Evolutionary conservation across 2,113 vertebrate species (phyloP).

Genomic region (Chlorodrepanis virens): DNA sequence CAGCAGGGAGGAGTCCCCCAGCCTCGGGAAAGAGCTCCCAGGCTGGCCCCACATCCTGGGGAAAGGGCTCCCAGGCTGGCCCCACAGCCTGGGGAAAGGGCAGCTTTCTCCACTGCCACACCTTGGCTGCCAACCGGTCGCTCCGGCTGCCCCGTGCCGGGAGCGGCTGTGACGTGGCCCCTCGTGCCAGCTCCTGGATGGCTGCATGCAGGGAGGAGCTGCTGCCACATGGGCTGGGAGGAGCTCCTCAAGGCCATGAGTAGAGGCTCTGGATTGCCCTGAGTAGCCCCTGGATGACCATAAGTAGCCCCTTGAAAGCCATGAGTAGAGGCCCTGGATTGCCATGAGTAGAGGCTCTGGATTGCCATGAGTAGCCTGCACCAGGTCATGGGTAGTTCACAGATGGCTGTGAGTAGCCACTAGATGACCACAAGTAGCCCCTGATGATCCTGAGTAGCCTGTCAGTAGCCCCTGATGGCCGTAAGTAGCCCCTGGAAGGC

Average conservation of each 20-base stretch:
- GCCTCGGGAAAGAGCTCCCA: not conserved
- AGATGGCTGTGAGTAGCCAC: not conserved
- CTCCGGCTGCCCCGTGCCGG: not conserved
- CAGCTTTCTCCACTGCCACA: not conserved
- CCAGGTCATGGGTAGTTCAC: not conserved
- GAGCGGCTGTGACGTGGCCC: not conserved
- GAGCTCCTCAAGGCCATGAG: not conserved
- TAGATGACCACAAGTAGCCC: not conserved
- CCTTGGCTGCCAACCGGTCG: not conserved
- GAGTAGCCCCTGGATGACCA: not conserved
- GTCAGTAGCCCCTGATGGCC: not conserved
- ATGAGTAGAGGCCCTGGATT: not conserved
- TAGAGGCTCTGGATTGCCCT: not conserved
- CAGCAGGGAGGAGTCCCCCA: fast-evolving
- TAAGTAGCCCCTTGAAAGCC: not conserved
- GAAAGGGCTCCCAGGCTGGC: not conserved
- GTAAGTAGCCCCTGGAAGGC: not conserved
- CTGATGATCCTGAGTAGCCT: not conserved
- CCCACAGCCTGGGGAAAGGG: not conserved
- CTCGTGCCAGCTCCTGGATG: not conserved
- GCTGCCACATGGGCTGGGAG: not conserved
- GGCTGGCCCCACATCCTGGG: not conserved
- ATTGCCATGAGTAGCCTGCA: not conserved
- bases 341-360: not conserved
- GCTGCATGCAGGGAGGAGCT: not conserved